Conservation (phyloP, 2,888 invertebrate species). For the Pollenia angustigena region DNA sequence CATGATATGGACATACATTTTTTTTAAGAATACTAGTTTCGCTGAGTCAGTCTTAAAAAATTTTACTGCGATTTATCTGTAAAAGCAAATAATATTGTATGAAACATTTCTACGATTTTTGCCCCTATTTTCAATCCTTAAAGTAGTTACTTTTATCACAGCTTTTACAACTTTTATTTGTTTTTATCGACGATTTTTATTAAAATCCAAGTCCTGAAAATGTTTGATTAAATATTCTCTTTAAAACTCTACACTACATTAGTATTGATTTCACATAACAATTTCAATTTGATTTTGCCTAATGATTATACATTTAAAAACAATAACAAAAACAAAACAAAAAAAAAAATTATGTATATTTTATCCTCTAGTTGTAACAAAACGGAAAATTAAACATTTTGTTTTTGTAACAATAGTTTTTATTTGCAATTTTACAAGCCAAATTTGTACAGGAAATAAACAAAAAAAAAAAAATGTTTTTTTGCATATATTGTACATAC, state of each 20-base stretch:
- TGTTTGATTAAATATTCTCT: conserved; percentile 5
- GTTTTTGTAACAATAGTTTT: conserved; percentile 38
- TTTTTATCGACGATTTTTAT: too few species aligned
- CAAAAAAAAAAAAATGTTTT: conserved; percentile 3
- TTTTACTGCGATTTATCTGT: too few species aligned
- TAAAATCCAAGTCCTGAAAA: not conserved
- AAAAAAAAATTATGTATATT: conserved; percentile 37
- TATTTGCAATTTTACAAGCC: conserved; percentile 51
- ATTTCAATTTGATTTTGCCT: conserved; percentile 39
- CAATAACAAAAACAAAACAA: too few species aligned
- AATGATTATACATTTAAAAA: conserved; percentile 26
- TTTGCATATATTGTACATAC: not conserved
- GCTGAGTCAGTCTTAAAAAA: too few species aligned
- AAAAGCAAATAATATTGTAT: not conserved
- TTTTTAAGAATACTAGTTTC: too few species aligned
- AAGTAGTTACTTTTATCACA: too few species aligned
- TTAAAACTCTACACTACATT: not conserved
- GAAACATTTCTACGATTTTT: not conserved
- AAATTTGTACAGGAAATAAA: conserved; percentile 57
- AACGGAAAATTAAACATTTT: conserved; percentile 55
- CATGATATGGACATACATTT: too few species aligned
- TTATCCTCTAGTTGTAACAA: conserved; percentile 41
- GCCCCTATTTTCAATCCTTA: too few species aligned
- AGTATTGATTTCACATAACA: conserved; percentile 46
- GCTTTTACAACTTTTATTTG: too few species aligned